A percentile compares a stretch with the other conserved stretches of the same genome.
Conservation (phyloP, 1,140 invertebrate species). For the Tetranychus urticae region DNA sequence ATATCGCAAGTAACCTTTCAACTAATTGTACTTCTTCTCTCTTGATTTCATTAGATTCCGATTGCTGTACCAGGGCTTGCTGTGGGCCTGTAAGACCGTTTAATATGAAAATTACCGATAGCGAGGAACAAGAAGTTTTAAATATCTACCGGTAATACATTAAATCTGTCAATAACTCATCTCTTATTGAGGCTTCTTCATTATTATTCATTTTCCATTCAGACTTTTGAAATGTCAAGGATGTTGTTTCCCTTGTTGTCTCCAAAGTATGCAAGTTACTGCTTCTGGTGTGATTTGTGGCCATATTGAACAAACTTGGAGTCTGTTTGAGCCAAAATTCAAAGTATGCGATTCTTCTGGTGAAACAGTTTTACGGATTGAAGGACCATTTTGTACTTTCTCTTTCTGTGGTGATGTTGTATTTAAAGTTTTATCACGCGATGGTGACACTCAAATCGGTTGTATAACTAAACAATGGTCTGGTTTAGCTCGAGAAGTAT, state of each 20-base stretch:
- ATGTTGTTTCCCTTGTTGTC: conserved; percentile 58
- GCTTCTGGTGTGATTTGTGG: conserved; percentile 41
- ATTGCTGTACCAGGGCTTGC: conserved; percentile 47
- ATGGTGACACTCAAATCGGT: conserved; percentile 27
- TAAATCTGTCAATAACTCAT: no score
- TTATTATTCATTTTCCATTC: no score
- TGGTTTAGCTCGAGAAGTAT: conserved; percentile 28
- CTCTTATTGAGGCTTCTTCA: no score
- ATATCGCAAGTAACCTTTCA: no score
- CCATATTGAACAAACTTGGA: conserved; percentile 60
- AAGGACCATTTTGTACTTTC: conserved; percentile 57
- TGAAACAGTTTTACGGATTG: conserved; percentile 24
- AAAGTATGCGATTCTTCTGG: conserved; percentile 46
- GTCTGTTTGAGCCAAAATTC: conserved; percentile 48
- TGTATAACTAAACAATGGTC: conserved; percentile 51
- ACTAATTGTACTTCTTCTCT: neutral
- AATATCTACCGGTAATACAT: conserved; percentile 22
- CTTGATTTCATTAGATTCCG: conserved; percentile 15
- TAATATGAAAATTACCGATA: conserved; percentile 61
- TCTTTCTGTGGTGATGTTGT: conserved; percentile 58
- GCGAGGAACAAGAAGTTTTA: conserved; percentile 47
- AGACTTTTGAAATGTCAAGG: conserved; percentile 42
- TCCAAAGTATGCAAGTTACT: conserved; percentile 48
- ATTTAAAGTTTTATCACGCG: conserved; percentile 26
- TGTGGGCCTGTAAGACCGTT: conserved; percentile 47